Conservation (phyloP, 92 coral and sea anemone species). For the Parazoanthus atlanticus region DNA sequence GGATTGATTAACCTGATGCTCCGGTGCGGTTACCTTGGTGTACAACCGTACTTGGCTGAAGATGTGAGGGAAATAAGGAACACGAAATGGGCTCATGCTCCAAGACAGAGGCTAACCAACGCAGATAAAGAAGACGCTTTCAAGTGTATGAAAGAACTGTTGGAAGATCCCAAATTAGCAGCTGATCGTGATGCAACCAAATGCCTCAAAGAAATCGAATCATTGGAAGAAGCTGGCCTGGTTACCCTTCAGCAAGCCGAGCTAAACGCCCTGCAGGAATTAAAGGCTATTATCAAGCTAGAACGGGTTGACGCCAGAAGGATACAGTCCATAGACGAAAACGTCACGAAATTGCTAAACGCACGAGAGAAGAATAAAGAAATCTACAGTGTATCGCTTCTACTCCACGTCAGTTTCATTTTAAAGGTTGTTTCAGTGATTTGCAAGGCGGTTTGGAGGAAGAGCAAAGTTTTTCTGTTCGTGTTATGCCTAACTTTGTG, state of each 20-base stretch:
- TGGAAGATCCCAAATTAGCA: constrained; percentile 16
- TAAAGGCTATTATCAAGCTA: background rate
- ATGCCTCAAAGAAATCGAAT: background rate
- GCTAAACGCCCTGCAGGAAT: background rate
- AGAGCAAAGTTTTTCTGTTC: background rate
- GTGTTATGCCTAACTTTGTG: background rate
- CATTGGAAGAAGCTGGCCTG: background rate
- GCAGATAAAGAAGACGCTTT: constrained; percentile 40
- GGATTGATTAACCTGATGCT: constrained; percentile 38
- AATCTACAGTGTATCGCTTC: background rate
- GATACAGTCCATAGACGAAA: background rate
- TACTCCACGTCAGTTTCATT: background rate
- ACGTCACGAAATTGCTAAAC: background rate
- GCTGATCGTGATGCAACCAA: constrained; percentile 7
- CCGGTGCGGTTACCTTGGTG: constrained; percentile 32
- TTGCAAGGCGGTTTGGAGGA: background rate
- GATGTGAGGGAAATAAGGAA: constrained; percentile 41
- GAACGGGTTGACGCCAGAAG: background rate
- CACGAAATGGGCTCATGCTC: constrained; percentile 47
- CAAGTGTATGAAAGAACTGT: constrained; percentile 3
- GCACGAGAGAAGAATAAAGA: background rate
- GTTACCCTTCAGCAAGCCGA: background rate
- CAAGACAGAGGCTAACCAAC: constrained; percentile 8
- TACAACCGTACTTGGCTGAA: constrained; percentile 29
- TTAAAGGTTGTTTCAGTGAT: background rate